Percentiles rank a stretch among this genome's conserved stretches.
These are phyloP conservation scores for Gulo gulo DNA, from an alignment of 2,113 vertebrate species.

Conservation along the genomic window DNA sequence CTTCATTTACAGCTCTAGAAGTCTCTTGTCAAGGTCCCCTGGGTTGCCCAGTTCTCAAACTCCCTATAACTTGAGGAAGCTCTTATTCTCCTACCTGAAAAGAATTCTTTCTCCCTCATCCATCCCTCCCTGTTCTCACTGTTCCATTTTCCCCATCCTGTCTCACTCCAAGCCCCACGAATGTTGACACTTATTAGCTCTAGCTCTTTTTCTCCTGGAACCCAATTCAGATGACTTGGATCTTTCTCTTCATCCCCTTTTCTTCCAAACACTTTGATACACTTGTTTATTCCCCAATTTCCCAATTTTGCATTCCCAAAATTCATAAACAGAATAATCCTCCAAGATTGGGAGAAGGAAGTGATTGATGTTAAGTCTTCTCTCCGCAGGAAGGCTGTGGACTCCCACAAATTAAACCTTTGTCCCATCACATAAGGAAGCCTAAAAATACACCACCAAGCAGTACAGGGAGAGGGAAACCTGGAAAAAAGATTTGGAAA, in stretches of 20 bases:
- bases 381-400: accelerated
- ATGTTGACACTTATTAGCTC: no score
- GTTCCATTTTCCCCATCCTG: accelerated
- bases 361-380: not conserved
- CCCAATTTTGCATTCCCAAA: not conserved
- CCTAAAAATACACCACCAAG: not conserved
- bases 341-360: not conserved
- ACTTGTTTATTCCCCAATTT: not conserved
- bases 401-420: not conserved
- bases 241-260: not conserved
- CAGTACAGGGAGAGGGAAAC: accelerated
- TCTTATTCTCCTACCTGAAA: not conserved
- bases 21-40: not conserved
- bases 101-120: not conserved
- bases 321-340: not conserved
- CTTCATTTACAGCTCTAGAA: not conserved
- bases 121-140: no score
- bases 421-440: not conserved
- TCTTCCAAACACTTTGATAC: no score
- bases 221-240: not conserved
- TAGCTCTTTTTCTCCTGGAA: not conserved
- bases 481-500: not conserved
- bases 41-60: not conserved
- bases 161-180: not conserved
- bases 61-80: no score